These are phyloP conservation scores for Nicator chloris DNA, from an alignment of 2,113 vertebrate species.

Conservation along the genomic window DNA sequence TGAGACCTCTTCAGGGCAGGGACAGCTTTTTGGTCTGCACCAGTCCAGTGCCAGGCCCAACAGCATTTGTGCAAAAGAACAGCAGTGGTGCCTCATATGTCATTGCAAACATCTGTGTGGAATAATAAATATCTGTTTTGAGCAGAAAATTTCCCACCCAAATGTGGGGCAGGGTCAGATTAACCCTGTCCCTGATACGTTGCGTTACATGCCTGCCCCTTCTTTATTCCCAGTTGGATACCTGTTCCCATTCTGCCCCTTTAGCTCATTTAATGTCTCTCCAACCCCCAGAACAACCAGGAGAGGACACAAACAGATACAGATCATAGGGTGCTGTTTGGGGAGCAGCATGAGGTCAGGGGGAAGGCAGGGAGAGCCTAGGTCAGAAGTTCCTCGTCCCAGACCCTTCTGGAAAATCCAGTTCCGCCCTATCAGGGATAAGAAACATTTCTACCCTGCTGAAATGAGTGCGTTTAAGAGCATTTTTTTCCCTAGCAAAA, in stretches of 20 bases:
- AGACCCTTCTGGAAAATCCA: not conserved
- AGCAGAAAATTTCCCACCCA: not conserved
- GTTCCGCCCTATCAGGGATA: not conserved
- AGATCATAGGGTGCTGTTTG: not conserved
- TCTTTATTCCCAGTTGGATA: not conserved
- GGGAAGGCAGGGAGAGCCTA: not conserved
- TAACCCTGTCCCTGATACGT: not conserved
- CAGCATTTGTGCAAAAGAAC: not conserved
- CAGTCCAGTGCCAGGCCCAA: not conserved
- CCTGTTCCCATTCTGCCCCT: not conserved
- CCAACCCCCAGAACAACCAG: not conserved
- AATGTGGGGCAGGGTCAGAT: not conserved
- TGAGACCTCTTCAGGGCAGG: not conserved
- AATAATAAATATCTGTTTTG: not conserved
- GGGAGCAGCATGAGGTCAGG: not conserved
- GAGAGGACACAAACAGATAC: not conserved
- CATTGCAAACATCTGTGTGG: not conserved
- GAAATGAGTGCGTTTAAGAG: not conserved
- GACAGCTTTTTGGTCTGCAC: not conserved
- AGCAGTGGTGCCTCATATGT: not conserved
- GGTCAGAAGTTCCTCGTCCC: not conserved
- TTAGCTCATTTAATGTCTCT: not conserved
- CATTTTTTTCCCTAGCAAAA: not conserved
- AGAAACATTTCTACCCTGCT: not conserved
- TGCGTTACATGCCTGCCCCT: not conserved